These are phyloP conservation scores for Lagodon rhomboides DNA, from an alignment of 2,797 vertebrate species.

Conservation along the genomic window DNA sequence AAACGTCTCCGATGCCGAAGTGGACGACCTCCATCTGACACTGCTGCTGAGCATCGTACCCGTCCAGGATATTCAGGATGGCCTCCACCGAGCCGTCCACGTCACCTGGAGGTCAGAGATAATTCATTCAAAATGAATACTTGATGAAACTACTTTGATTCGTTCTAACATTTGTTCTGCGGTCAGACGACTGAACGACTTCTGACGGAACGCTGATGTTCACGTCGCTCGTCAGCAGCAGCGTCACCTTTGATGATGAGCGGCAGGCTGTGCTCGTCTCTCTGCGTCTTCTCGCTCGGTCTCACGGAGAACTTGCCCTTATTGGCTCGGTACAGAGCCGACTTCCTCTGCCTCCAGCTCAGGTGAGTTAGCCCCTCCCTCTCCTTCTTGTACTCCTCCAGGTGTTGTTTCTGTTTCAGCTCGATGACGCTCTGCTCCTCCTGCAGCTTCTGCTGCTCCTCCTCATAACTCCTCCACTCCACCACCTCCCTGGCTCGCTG, in stretches of 20 bases:
- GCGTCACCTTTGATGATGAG: conserved; percentile 92
- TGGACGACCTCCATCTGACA: conserved; percentile 91
- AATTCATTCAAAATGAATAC: no score
- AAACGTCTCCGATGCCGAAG: conserved; percentile 93
- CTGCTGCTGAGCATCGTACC: conserved; percentile 90
- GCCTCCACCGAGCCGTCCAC: conserved; percentile 95
- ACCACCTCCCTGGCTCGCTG: conserved; percentile 92
- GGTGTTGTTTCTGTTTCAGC: conserved; percentile 88
- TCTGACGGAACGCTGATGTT: no score
- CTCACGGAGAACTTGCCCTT: conserved; percentile 71
- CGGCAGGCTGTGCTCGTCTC: conserved; percentile 76
- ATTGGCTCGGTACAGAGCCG: conserved; percentile 80
- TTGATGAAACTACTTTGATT: no score
- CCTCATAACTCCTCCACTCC: conserved; percentile 88
- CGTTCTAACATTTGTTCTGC: no score
- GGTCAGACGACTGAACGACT: no score
- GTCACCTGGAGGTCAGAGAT: conserved; percentile 85
- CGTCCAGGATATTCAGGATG: conserved; percentile 90
- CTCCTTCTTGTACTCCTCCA: conserved; percentile 82
- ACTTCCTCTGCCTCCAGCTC: conserved; percentile 89
- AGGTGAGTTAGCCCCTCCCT: conserved; percentile 84
- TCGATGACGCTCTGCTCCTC: conserved; percentile 86
- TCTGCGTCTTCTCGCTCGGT: conserved; percentile 83
- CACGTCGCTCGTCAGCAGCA: not conserved
- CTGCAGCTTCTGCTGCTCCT: conserved; percentile 86